phyloP scores from a whole-genome alignment of 2,888 invertebrate genomes.

The Troilus luridus region DNA sequence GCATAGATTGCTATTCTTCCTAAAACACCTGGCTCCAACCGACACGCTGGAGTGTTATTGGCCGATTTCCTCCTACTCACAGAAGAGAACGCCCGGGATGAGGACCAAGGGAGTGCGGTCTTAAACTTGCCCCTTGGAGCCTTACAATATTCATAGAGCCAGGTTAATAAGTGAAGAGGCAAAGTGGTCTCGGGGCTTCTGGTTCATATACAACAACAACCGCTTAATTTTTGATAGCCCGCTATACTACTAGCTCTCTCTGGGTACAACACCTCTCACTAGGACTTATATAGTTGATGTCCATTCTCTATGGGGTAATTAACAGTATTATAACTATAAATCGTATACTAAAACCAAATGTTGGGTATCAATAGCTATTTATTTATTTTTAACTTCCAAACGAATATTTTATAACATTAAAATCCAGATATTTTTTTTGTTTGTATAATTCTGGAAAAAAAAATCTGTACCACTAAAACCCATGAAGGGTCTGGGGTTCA shows the following conservation, averaged over 20 bases:
- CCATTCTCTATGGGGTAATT: neutral
- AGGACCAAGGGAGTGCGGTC: neutral
- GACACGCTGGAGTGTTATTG: neutral
- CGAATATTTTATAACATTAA: too few species aligned
- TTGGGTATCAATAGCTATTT: too few species aligned
- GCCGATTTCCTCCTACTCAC: neutral
- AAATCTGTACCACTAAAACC: too few species aligned
- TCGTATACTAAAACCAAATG: too few species aligned
- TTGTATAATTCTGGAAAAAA: too few species aligned
- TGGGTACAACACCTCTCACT: neutral
- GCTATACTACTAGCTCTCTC: neutral
- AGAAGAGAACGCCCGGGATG: neutral
- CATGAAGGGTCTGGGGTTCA: too few species aligned
- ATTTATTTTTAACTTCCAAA: too few species aligned
- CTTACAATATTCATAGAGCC: neutral
- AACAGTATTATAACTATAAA: neutral
- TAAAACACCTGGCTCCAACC: too few species aligned
- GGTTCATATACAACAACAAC: neutral
- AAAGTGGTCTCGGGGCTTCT: neutral
- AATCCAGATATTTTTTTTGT: too few species aligned
- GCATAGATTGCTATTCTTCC: too few species aligned
- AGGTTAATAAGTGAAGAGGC: neutral
- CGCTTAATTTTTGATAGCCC: neutral
- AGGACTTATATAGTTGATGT: neutral
- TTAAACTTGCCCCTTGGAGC: neutral